Evolutionary conservation across 1,140 invertebrate species (phyloP), one percentile per base, ranked within the genome.

Genomic region (Diabrotica virgifera): DNA sequence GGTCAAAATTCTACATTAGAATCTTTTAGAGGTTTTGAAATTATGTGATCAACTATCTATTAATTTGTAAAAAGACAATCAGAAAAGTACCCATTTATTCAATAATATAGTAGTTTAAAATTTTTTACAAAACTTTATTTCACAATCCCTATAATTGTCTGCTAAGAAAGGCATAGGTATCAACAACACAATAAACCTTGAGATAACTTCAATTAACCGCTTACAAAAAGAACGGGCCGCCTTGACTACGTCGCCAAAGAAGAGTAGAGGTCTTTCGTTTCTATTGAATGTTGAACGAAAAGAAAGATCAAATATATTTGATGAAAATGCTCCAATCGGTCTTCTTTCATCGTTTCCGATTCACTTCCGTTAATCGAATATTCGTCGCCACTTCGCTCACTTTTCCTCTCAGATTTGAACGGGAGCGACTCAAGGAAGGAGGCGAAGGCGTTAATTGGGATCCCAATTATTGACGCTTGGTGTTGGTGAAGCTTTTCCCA

Each of bases 321-420:
- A 69, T 65, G 64, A 63, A 69, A 69, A 69, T 65, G 63, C 63
- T 65, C 61, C 51, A 63, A 65, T 63, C 67, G 63, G 54, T 58
- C 62, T 46, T 62, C 67, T 70, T 67, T 67, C 66, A 68, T 68
- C 63, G 66, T 50, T 46, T 67, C 66, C 66, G 52, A 68, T 68
- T 68, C 66, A 68, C 66, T 68, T 68, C 66, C 69, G 65, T 70
- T 70, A 70, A 70, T 70, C 66, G 69, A 70, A 68, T 70, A 64
- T 64, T 70, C 69, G 63, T 68, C 69, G 66, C 60, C 69, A 68
- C 65, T 68, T 67, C 60, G 60, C 50, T 63, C 52, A 40, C 52
- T 55, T 57, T 38, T 63, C 53, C n/a, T 46, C 40, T 8, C 8
- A 3, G 40, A 46, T 46, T 46, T 8, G 40, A 46, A 46, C n/a